Percentiles rank a stretch among this genome's conserved stretches.
Conservation (phyloP, 2,113 vertebrate genomes). For the Cairina moschata region DNA sequence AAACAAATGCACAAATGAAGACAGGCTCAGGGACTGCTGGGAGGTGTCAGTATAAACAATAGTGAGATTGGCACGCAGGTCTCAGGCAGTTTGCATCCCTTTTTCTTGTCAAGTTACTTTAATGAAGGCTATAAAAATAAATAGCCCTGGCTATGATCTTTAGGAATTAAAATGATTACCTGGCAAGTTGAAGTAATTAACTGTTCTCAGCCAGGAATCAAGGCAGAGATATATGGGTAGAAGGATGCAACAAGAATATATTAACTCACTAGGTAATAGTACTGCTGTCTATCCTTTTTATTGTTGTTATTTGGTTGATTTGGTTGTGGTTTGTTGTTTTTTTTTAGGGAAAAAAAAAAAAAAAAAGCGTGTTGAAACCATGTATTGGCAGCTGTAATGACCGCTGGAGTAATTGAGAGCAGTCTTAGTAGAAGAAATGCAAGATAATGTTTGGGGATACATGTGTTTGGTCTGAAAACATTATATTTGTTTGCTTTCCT, state of each 20-base stretch:
- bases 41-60: constrained; percentile 58
- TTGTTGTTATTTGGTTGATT: too few species aligned
- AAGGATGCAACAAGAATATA: constrained; percentile 32
- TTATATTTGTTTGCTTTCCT: background rate
- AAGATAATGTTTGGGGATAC: background rate
- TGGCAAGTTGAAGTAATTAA: constrained; percentile 66
- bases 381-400: background rate
- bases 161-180: constrained; percentile 64
- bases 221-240: constrained; percentile 27
- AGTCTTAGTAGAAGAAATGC: background rate
- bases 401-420: background rate
- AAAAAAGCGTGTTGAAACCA: background rate
- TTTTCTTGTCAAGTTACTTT: constrained; percentile 62
- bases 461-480: background rate
- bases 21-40: constrained; percentile 43
- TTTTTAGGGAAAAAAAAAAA: background rate
- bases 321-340: background rate
- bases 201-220: constrained; percentile 55
- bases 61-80: constrained; percentile 34
- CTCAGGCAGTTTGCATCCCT: constrained; percentile 40
- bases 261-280: constrained; percentile 16
- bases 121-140: constrained; percentile 69
- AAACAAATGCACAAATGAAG: constrained; percentile 44
- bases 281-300: background rate
- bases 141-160: constrained; percentile 50